Evolutionary conservation across 2,797 vertebrate genomes (phyloP).

Genomic region (Botia almorhae): DNA sequence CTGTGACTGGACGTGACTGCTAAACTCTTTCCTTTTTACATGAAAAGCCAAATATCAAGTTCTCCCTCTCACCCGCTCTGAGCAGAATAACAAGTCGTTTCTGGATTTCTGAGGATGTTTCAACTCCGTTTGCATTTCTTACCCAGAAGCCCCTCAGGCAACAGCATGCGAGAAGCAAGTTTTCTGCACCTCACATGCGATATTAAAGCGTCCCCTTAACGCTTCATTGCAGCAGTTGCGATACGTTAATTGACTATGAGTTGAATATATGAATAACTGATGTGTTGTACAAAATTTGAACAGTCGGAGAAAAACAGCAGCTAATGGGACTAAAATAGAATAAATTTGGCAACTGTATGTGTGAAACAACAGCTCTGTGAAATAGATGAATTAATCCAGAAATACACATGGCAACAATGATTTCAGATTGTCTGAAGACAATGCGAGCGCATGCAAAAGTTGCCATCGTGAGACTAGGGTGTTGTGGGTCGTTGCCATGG

Average conservation of each 20-base stretch:
- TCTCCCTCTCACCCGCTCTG: constrained; percentile 45
- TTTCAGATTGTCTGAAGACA: not conserved
- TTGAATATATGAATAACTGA: constrained; percentile 50
- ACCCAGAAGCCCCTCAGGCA: constrained; percentile 2
- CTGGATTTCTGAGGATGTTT: constrained; percentile 22
- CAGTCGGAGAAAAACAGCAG: constrained; percentile 32
- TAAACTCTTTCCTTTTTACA: constrained; percentile 64
- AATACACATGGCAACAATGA: not conserved
- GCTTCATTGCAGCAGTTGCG: constrained; percentile 39
- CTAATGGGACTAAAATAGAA: constrained; percentile 28
- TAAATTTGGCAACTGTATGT: constrained; percentile 12
- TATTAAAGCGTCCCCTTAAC: constrained; percentile 29
- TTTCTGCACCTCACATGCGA: constrained; percentile 7
- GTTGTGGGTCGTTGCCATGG: not conserved
- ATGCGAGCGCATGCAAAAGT: constrained; percentile 16
- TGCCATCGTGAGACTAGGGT: not conserved
- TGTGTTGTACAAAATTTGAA: constrained; percentile 40
- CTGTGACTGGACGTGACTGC: constrained; percentile 59
- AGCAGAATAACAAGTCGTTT: constrained; percentile 51
- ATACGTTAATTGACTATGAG: constrained; percentile 45
- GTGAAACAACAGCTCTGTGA: constrained; percentile 11
- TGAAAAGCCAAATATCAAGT: constrained; percentile 58
- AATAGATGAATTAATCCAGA: not conserved
- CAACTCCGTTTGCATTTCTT: constrained; percentile 21
- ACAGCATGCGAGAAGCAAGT: constrained; percentile 16